Conservation (phyloP, 2,888 invertebrate species). For the Drosophila nigritarsus region DNA sequence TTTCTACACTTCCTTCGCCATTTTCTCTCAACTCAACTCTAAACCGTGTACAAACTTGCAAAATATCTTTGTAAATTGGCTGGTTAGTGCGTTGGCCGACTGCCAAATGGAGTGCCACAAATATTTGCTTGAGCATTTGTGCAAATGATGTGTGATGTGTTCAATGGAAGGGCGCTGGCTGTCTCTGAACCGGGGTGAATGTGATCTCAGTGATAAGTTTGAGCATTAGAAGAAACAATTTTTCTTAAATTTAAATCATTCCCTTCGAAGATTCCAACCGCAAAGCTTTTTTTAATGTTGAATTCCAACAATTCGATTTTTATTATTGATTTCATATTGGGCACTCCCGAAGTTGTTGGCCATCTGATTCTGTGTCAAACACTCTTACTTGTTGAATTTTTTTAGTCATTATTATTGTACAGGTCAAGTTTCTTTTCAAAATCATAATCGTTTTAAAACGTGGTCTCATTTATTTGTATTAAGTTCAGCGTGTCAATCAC, state of each 20-base stretch:
- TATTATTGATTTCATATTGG: neutral
- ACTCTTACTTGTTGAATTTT: neutral
- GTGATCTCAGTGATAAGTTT: neutral
- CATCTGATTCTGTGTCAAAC: neutral
- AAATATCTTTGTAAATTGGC: constrained; percentile 6
- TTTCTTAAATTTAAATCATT: neutral
- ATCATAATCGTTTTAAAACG: constrained; percentile 2
- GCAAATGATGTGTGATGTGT: constrained; percentile 25
- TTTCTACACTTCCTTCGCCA: constrained; percentile 12
- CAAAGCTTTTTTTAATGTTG: neutral
- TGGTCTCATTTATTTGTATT: constrained; percentile 1
- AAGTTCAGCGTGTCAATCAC: constrained; percentile 6
- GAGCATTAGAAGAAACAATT: neutral
- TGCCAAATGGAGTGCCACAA: constrained; percentile 42
- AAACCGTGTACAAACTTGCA: constrained; percentile 25
- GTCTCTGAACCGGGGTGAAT: neutral
- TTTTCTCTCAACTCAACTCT: constrained; percentile 7
- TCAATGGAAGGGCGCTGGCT: neutral
- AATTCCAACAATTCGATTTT: neutral
- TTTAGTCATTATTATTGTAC: neutral
- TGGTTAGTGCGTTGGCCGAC: constrained; percentile 6
- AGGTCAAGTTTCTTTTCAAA: neutral
- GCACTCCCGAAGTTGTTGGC: too few relatives aligned
- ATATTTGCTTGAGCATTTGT: constrained; percentile 39
- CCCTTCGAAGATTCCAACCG: neutral